Percentiles rank a stretch among this genome's conserved stretches.
These are phyloP conservation scores for Pogonocherus hispidulus DNA, from an alignment of 2,888 invertebrate species.

Conservation along the genomic window DNA sequence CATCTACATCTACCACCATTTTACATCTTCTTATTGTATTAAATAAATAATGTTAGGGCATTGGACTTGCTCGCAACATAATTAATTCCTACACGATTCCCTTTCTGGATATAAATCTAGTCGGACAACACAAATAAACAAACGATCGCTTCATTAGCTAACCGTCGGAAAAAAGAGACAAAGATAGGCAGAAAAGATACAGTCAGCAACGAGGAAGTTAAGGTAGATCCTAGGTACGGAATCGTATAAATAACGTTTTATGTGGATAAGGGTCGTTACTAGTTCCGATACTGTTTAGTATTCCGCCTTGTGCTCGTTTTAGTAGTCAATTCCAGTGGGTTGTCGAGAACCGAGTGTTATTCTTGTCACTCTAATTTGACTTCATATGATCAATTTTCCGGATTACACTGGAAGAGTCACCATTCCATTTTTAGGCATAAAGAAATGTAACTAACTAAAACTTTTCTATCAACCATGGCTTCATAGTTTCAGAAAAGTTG, in stretches of 20 bases:
- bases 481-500: too few relatives aligned
- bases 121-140: neutral
- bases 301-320: neutral
- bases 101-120: neutral
- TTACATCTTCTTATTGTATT: too few relatives aligned
- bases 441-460: too few relatives aligned
- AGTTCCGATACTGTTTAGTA: neutral
- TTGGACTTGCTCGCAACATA: neutral
- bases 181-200: neutral
- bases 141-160: neutral
- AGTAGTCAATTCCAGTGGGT: neutral
- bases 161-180: neutral
- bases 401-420: too few relatives aligned
- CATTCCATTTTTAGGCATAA: too few relatives aligned
- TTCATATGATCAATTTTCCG: too few relatives aligned
- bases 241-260: neutral
- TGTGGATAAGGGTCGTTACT: neutral
- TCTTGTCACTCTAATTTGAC: neutral
- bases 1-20: too few relatives aligned
- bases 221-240: too few relatives aligned
- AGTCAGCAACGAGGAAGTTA: neutral
- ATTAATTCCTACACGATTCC: neutral
- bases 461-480: too few relatives aligned
- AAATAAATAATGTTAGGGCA: too few relatives aligned
- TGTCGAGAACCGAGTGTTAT: neutral